Evolutionary conservation across 1,140 invertebrate genomes (phyloP), one percentile per base, ranked within the genome.

Genomic region (Drosophila erecta): DNA sequence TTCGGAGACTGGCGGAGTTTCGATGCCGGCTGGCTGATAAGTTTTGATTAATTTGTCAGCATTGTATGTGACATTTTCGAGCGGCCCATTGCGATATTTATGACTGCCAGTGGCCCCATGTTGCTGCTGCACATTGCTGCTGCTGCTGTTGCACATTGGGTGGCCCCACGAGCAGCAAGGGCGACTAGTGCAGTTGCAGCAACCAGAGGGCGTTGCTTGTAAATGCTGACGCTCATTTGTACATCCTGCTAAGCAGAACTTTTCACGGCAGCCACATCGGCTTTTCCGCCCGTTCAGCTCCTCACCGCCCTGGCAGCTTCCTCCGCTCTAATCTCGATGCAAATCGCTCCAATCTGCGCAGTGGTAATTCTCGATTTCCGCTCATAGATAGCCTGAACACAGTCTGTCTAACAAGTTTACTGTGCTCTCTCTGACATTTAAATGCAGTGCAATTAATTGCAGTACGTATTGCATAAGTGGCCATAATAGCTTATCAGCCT

Each of bases 341-440:
- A 89, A 89, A 89, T 89, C 73, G 85, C 77, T 87, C 59, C 69
- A 87, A 90, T 90, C 87, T 80, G 87, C 62, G 74, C 80, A 67
- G 62, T 89, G 70, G 89, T 91, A 90, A 90, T 91, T 91, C 90
- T 90, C 89, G 87, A 90, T 90, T 90, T 90, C 87, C 87, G 89
- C 49, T 81, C 70, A 69, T 65, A 90, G 87, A 90, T 90, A 90
- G 62, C 66, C 41, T 49, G 53, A 61, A 43, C 46, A 60, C 40
- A 47, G 27, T 24, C 24, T 14, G 54, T 65, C 62, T 76, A 77
- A 79, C 76, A 71, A 74, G 77, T 79, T 78, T 77, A 50, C 41
- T 15, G 30, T 44, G 41, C 10, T 51, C 24, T 43, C 22, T 56
- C 56, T 85, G 81, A 85, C 81, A 85, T 85, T 85, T 85, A 80